These are phyloP conservation scores for Zonotrichia leucophrys DNA, from an alignment of 2,113 vertebrate species.

Conservation along the genomic window DNA sequence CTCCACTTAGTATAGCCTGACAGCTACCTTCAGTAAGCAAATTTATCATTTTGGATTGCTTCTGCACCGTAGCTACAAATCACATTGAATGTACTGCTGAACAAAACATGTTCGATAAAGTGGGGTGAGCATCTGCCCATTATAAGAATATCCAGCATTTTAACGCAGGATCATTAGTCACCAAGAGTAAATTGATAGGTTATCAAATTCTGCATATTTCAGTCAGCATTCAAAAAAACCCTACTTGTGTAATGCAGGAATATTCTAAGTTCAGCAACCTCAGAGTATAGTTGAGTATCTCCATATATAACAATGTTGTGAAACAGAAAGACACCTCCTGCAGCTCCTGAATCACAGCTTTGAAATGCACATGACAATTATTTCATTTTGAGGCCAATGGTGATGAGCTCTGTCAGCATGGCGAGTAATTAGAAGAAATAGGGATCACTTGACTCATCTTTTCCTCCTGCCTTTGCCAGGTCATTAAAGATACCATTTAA, in stretches of 20 bases:
- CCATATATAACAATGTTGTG: neutral
- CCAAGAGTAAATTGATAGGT: neutral
- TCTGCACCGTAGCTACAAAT: neutral
- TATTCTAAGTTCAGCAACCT: neutral
- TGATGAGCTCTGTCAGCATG: neutral
- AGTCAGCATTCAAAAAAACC: neutral
- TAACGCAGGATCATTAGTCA: neutral
- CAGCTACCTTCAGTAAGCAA: neutral
- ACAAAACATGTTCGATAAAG: neutral
- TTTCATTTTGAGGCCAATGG: neutral
- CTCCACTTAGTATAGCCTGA: neutral
- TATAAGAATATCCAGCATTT: neutral
- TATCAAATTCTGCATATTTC: neutral
- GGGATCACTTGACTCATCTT: neutral
- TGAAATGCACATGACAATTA: neutral
- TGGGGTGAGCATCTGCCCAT: neutral
- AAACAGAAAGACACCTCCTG: neutral
- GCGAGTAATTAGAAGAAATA: neutral
- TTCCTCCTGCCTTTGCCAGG: neutral
- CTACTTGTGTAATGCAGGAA: neutral
- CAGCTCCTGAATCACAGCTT: conserved; percentile 20
- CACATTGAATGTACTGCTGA: neutral
- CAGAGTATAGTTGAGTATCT: neutral
- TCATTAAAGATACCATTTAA: neutral
- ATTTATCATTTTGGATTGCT: conserved; percentile 8